Base-by-base conservation (phyloP, 2,797 vertebrate genomes). In the Enteromius radiatus region DNA sequence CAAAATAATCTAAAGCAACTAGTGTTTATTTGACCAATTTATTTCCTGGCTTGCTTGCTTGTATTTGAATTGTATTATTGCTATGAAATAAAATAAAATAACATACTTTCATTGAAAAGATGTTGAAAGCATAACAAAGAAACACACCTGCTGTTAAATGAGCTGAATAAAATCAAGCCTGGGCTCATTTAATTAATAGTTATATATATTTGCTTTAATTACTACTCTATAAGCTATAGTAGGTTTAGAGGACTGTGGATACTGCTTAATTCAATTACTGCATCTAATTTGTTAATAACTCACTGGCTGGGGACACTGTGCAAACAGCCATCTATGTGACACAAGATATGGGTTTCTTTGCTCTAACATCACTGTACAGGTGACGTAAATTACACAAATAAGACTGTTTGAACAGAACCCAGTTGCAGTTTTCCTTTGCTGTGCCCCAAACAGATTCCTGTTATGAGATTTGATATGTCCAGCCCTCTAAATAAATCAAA, bases 161-260 rank as follows among this genome's bases (percentile, higher is more conserved):
- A n/a, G n/a, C 6, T 33, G 2, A 49, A 41, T 33, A 49, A 36
- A 21, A 61, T 31, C 14, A 12, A 59, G 12, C 15, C 31, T 54
- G 54, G 19, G 23, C 64, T 82, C 17, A 41, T 67, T n/a, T 56
- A 69, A 26, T 45, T 26, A 19, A 67, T 52, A 17, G 21, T 52
- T n/a, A n/a, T 52, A 21, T 52, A 10, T 21, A 3, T 21, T 54
- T n/a, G 2, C 21, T 21, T 52, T 52, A 52, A 45, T 76, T 69
- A 76, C 49, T 14, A 47, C 28, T 69, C 49, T 54, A 21, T n/a
- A 76, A 33, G 12, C 28, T 82, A 12, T 56, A 70, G 64, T 59
- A 77, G 67, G 49, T 28, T 70, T 61, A 43, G 23, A 36, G 7
- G 26, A 68, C 33, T 23, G 17, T 9, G 23, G 33, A 47, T 5